Evolutionary conservation across 2,797 vertebrate species (phyloP), one percentile per base, ranked within the genome.

Genomic region (Poecilia wingei): DNA sequence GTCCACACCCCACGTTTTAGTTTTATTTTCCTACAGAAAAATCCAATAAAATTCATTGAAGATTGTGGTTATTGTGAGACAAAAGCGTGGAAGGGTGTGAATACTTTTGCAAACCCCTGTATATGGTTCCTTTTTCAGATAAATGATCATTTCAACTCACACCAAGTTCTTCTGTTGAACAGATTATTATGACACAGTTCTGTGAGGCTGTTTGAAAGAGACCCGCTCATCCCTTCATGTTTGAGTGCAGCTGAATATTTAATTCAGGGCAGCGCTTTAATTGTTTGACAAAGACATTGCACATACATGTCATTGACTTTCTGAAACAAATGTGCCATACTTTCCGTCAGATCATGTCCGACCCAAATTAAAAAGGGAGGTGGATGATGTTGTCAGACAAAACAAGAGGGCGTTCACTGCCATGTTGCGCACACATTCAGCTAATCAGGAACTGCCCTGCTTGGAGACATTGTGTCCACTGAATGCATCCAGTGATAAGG

Each of bases 261-360:
- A 86, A 82, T 78, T 78, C 78, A 81, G 87, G 88, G 85, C 83
- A 80, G 87, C 28, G 74, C 61, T 79, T 74, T 49, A 25, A 81
- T 72, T 74, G 41, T 76, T 74, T 93, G 93, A 95, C 94, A 93
- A 81, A 94, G 91, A 95, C 89, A 90, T 85, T 94, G 85, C 77
- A 86, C 94, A 95, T 74, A 53, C 1, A 49, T 76, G 80, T 84
- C 83, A 77, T 53, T 84, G 82, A 91, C 84, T 79, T 82, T 72
- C 74, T 83, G 86, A 82, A 46, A 66, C 83, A 82, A 86, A 88
- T 91, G 89, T 87, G 82, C 78, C 87, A 45, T 51, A 13, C 77
- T 86, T 39, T 70, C 77, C 71, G 14, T 80, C 86, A 55, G 78
- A 86, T 77, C 82, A 25, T 51, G 69, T 68, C 87, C 36, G 0